A percentile compares a stretch with the other conserved stretches of the same genome.
Conservation (phyloP, 2,113 vertebrate genomes). For the Pampusana beccarii region DNA sequence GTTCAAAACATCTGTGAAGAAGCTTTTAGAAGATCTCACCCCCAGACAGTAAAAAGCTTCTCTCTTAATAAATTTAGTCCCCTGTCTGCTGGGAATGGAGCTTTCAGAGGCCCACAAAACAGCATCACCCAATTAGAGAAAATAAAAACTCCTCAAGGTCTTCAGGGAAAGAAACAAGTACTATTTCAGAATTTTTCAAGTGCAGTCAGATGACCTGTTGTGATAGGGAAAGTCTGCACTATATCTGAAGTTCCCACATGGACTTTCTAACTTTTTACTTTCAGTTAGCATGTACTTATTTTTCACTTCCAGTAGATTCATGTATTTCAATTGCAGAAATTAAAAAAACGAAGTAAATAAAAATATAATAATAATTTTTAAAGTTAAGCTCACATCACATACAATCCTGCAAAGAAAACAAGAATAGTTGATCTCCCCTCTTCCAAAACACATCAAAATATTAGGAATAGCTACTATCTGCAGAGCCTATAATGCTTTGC, state of each 20-base stretch:
- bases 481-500: background rate
- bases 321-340: background rate
- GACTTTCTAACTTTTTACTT: background rate
- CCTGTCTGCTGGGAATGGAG: background rate
- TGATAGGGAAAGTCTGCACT: background rate
- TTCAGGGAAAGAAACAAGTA: background rate
- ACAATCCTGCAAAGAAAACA: background rate
- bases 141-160: background rate
- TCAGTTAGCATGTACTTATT: background rate
- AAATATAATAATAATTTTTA: background rate
- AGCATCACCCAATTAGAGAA: background rate
- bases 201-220: background rate
- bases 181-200: background rate
- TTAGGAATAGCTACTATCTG: background rate
- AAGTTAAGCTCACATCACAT: background rate
- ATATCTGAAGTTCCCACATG: background rate
- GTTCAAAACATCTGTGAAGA: conserved; percentile 9
- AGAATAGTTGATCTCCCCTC: background rate
- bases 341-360: background rate
- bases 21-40: background rate
- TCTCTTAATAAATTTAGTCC: background rate
- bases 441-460: background rate
- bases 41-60: background rate
- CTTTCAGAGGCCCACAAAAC: background rate
- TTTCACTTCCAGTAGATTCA: background rate